Conservation (phyloP, 2,797 vertebrate species). For the Fistularia commersonii region DNA sequence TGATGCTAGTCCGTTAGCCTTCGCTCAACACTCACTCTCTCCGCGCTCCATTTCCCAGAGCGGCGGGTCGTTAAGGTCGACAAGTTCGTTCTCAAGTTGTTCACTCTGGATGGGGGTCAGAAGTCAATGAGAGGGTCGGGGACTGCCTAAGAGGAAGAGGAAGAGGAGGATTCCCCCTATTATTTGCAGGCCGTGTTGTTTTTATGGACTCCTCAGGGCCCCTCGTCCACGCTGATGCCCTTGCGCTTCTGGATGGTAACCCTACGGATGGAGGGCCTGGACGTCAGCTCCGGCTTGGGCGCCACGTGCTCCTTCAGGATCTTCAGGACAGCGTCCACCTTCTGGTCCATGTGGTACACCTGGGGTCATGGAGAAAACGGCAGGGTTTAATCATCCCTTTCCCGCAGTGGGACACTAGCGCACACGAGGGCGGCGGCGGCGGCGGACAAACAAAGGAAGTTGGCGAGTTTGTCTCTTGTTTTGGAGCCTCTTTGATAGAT, state of each 20-base stretch:
- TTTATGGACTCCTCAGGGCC: conserved; percentile 49
- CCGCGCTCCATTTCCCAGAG: conserved; percentile 12
- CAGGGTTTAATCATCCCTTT: background rate
- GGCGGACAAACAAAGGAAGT: conserved; percentile 25
- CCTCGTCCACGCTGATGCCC: conserved; percentile 68
- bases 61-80: conserved; percentile 4
- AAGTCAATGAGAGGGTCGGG: conserved; percentile 25
- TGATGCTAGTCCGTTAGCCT: background rate
- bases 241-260: conserved; percentile 70
- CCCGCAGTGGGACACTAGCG: too few relatives aligned
- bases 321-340: conserved; percentile 68
- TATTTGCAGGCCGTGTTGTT: conserved; percentile 5
- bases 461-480: conserved; percentile 15
- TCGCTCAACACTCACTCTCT: conserved; percentile 11
- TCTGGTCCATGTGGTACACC: conserved; percentile 75
- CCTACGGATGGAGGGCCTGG: conserved; percentile 61
- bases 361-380: conserved; percentile 29
- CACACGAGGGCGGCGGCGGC: too few relatives aligned
- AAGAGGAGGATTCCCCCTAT: conserved; percentile 34
- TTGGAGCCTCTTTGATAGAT: conserved; percentile 39
- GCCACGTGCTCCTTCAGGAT: conserved; percentile 72
- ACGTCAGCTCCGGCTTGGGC: conserved; percentile 57
- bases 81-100: conserved; percentile 17
- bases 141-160: background rate
- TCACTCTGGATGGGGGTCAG: conserved; percentile 29